Base-by-base conservation (phyloP, 1,140 invertebrate species). In the Ceratina australensis region DNA sequence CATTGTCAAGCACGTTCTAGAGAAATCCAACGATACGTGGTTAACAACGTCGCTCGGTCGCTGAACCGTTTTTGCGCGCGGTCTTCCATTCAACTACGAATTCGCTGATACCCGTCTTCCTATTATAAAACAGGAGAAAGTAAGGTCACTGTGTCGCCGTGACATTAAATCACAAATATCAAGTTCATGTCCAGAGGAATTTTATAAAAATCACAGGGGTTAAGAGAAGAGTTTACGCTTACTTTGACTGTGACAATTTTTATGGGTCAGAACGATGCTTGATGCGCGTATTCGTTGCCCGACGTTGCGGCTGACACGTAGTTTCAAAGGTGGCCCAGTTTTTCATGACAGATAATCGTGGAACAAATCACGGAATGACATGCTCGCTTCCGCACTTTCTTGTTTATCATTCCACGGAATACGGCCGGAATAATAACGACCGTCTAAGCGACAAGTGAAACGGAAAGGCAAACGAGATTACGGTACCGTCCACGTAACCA, bases 401-500 rank as follows among this genome's bases (percentile, higher is more conserved):
- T 64, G 57, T 82, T 77, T 77, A 66, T 80, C 65, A 59, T 82
- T 82, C 72, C 50, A 59, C 47, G 13, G 56, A 59, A 66, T 47
- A 66, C 47, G 26, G 49, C 18, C 16, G 18, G 73, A 65, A 84
- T 85, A 80, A 84, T 61, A 84, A 85, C 60, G 69, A 79, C 54
- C 33, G 50, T 7, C 56, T 59, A 77, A 22, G 26, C 7, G 69
- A 72, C 47, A 33, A 60, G 42, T 33, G 57, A 50, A 63, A 63
- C 18, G 42, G 24, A 72, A 47, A 52, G 47, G 18, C 18, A n/a
- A 15, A 42, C 26, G 10, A 22, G 61, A 61, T 60, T 20, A 16
- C 22, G 42, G 12, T 1, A 20, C 33, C 16, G 3, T 26, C 42
- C 49, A 33, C 68, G 22, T 72, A 54, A 63, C 16, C 42, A 20